Base-by-base conservation (phyloP, 1,140 invertebrate genomes). In the Sminthurides bifidus region DNA sequence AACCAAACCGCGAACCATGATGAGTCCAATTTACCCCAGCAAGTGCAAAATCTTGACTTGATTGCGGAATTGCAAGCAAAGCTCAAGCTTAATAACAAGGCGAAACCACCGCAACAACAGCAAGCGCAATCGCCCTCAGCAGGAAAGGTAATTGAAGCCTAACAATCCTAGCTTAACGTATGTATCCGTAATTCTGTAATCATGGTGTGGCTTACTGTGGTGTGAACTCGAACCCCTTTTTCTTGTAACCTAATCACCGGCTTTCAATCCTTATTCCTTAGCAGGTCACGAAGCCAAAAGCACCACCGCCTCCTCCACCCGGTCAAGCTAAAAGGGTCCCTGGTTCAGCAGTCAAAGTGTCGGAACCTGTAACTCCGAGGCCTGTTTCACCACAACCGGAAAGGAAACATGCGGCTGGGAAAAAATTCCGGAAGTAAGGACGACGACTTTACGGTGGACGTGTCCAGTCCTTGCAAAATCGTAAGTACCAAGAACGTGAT, bases 21-120 rank as follows among this genome's bases (percentile, higher is more conserved):
- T n/a, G 53, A 62, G 15, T 35, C 49, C 6, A 60, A 64, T 29
- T 48, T 61, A 19, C 63, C 63, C 23, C 40, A 61, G 5, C 63
- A 65, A 37, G 54, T 56, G 14, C 56, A 61, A 57, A 65, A 65
- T 44, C 54, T 37, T 2, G 56, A 65, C 24, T 50, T 65, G 21
- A 65, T 65, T 41, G 63, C 63, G 3, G 63, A 65, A 49, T 24
- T 65, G 3, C 63, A 65, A 44, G 56, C 56, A 1, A 65, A 65
- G 33, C 50, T 65, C 24, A 58, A 61, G 21, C 45, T 52, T 43
- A 60, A 60, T 43, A 56, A 53, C 30, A 44, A 19, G 38, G n/a
- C n/a, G n/a, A n/a, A n/a, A n/a, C n/a, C n/a, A n/a, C n/a, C n/a
- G n/a, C n/a, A n/a, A n/a, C n/a, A n/a, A n/a, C n/a, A n/a, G n/a